phyloP scores from a whole-genome alignment of 37 sponge, comb jelly and placozoan genomes.

The Geodia barretti region DNA sequence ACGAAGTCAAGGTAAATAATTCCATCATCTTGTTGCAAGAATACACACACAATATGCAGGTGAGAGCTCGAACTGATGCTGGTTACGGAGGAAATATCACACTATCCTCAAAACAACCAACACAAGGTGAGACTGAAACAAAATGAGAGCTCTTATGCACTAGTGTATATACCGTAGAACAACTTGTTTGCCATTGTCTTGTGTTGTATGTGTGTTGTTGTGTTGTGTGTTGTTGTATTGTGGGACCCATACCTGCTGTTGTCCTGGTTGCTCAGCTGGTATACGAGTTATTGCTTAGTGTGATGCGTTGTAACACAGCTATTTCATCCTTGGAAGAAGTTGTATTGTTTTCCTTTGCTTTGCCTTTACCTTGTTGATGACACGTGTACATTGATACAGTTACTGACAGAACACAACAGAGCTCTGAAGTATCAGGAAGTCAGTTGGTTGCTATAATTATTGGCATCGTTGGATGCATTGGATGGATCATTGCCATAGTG shows the following conservation, averaged over 20 bases:
- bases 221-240: too few relatives aligned
- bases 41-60: constrained; percentile 1
- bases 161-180: too few relatives aligned
- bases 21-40: not conserved
- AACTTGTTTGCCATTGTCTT: too few relatives aligned
- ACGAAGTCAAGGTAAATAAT: constrained; percentile 26
- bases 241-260: too few relatives aligned
- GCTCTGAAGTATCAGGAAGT: not conserved
- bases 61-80: constrained; percentile 13
- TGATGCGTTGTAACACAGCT: not conserved
- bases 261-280: not conserved
- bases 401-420: not conserved
- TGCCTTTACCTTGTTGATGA: too few relatives aligned
- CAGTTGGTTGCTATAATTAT: not conserved
- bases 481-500: not conserved
- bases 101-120: not conserved
- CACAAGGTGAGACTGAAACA: too few relatives aligned
- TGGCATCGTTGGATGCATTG: not conserved
- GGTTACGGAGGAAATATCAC: constrained; percentile 27
- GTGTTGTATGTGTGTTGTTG: too few relatives aligned
- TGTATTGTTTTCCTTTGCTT: too few relatives aligned
- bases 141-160: too few relatives aligned
- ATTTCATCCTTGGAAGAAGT: not conserved
- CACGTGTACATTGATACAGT: too few relatives aligned
- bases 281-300: not conserved